Conservation (phyloP, 2,113 vertebrate species). For the Crocuta crocuta region DNA sequence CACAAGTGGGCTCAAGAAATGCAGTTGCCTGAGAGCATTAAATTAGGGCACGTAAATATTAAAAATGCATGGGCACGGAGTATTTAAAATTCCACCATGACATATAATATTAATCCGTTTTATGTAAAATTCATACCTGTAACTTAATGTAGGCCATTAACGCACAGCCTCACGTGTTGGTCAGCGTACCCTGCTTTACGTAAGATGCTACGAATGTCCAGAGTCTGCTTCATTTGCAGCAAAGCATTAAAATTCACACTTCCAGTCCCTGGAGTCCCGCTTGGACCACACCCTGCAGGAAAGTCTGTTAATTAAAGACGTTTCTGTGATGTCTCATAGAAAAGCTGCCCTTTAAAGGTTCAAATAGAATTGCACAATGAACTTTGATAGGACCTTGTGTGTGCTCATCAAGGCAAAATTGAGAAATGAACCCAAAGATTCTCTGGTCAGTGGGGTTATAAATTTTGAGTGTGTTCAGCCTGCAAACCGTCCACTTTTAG, state of each 20-base stretch:
- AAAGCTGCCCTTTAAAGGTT: slow-evolving; percentile 30
- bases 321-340: slow-evolving; percentile 29
- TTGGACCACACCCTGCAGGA: slow-evolving; percentile 73
- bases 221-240: slow-evolving; percentile 69
- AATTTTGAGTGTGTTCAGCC: slow-evolving; percentile 1
- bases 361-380: slow-evolving; percentile 34
- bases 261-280: slow-evolving; percentile 63
- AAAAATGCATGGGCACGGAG: slow-evolving; percentile 86
- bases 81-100: slow-evolving; percentile 87
- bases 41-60: slow-evolving; percentile 85
- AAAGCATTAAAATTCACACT: slow-evolving; percentile 84
- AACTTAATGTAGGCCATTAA: slow-evolving; percentile 87
- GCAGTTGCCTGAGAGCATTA: slow-evolving; percentile 76
- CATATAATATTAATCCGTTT: slow-evolving; percentile 88
- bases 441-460: not conserved
- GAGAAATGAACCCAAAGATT: slow-evolving; percentile 12
- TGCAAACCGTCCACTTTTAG: slow-evolving; percentile 33
- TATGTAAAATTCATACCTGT: slow-evolving; percentile 91
- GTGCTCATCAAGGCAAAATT: not conserved
- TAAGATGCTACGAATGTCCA: slow-evolving; percentile 77
- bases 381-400: slow-evolving; percentile 39
- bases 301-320: slow-evolving; percentile 80
- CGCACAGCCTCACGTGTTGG: slow-evolving; percentile 82
- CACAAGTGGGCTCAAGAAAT: slow-evolving; percentile 72
- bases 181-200: slow-evolving; percentile 81